Conservation (phyloP, 64 coral and sea anemone species). For the Trachythela sp. region DNA sequence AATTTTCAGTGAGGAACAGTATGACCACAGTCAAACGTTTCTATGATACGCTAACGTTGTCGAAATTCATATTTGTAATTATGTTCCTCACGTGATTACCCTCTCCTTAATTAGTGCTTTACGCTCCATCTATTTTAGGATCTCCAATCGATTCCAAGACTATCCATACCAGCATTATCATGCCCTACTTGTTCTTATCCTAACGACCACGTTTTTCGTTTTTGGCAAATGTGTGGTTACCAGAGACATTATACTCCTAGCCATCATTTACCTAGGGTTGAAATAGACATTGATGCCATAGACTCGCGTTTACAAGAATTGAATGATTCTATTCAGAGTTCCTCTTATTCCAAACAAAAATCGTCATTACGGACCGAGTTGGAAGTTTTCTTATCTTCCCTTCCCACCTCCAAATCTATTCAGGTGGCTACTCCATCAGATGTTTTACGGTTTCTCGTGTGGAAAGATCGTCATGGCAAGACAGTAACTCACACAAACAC, state of each 20-base stretch:
- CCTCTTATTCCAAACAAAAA: background rate
- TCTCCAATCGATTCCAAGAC: background rate
- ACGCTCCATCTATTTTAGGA: background rate
- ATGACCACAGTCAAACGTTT: too few relatives aligned
- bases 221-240: constrained; percentile 58
- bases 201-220: constrained; percentile 33
- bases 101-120: background rate
- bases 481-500: constrained; percentile 20
- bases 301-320: background rate
- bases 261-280: background rate
- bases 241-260: background rate
- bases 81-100: background rate
- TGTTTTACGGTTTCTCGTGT: constrained; percentile 46
- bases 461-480: constrained; percentile 33
- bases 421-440: constrained; percentile 42
- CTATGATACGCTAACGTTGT: too few relatives aligned
- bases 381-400: constrained; percentile 20
- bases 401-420: constrained; percentile 27
- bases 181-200: constrained; percentile 31
- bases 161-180: constrained; percentile 20
- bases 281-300: background rate
- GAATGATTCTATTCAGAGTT: background rate
- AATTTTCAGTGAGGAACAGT: too few relatives aligned
- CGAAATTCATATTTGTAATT: too few relatives aligned
- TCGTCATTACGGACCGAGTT: background rate